These are phyloP conservation scores for Drosophila stalkeri DNA, from an alignment of 2,888 invertebrate genomes.

Conservation along the genomic window DNA sequence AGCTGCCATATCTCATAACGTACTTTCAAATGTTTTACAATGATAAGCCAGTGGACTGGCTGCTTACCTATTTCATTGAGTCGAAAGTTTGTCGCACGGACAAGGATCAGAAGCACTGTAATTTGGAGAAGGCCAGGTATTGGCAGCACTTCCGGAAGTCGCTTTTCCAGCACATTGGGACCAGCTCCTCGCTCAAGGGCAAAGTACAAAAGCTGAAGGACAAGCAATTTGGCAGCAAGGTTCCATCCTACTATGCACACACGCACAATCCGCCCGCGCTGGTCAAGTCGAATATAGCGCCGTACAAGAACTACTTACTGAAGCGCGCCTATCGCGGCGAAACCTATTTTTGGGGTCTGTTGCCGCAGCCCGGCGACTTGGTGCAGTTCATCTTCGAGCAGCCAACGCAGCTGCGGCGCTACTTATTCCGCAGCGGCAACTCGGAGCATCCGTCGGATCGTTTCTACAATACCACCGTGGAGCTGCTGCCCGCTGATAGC, in stretches of 20 bases:
- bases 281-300: slow-evolving; percentile 90
- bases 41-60: slow-evolving; percentile 99
- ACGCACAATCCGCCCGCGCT: slow-evolving; percentile 89
- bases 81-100: slow-evolving; percentile 95
- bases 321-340: slow-evolving; percentile 94
- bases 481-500: slow-evolving; percentile 89
- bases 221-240: slow-evolving; percentile 92
- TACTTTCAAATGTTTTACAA: slow-evolving; percentile 98
- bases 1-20: slow-evolving; percentile 93
- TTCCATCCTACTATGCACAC: slow-evolving; percentile 92
- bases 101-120: slow-evolving; percentile 94
- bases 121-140: slow-evolving; percentile 90
- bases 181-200: slow-evolving; percentile 96
- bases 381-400: slow-evolving; percentile 92
- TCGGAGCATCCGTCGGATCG: slow-evolving; percentile 95
- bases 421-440: slow-evolving; percentile 94
- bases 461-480: slow-evolving; percentile 94
- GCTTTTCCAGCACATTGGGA: slow-evolving; percentile 97
- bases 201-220: slow-evolving; percentile 98
- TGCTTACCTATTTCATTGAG: slow-evolving; percentile 94
- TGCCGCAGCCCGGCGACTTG: slow-evolving; percentile 93
- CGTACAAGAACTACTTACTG: slow-evolving; percentile 92
- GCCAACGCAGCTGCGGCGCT: slow-evolving; percentile 88
- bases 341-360: slow-evolving; percentile 95
- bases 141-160: slow-evolving; percentile 95